phyloP scores from a whole-genome alignment of 2,888 invertebrate genomes.

The Acronicta alni region DNA sequence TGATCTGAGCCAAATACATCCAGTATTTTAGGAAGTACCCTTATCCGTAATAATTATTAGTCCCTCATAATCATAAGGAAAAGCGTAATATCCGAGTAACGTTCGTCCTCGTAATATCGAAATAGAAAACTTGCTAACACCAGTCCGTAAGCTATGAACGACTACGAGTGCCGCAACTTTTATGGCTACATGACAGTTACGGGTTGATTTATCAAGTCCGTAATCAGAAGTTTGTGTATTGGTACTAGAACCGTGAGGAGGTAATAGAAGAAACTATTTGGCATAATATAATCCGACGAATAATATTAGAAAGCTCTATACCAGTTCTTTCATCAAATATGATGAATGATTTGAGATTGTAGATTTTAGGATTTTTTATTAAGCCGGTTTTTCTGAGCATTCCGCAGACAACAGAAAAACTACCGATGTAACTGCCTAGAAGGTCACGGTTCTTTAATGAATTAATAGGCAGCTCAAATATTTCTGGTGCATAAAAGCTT shows the following conservation, averaged over 20 bases:
- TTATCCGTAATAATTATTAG: conserved; percentile 1
- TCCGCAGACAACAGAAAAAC: too few species aligned
- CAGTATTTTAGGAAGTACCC: too few species aligned
- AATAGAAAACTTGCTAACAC: conserved; percentile 31
- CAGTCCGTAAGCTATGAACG: conserved; percentile 31
- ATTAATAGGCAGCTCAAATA: too few species aligned
- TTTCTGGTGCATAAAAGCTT: too few species aligned
- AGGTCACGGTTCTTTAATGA: too few species aligned
- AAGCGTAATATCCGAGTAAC: conserved; percentile 1
- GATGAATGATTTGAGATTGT: background rate
- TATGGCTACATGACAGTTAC: conserved; percentile 41
- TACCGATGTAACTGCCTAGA: too few species aligned
- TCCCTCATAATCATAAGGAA: conserved; percentile 4
- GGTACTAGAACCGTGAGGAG: conserved; percentile 19
- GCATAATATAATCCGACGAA: conserved; percentile 6
- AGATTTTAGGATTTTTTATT: too few species aligned
- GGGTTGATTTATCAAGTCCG: conserved; percentile 43
- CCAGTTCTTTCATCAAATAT: conserved; percentile 13
- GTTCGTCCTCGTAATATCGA: conserved; percentile 18
- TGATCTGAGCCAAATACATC: too few species aligned
- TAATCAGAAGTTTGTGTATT: conserved; percentile 31
- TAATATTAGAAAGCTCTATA: conserved; percentile 5
- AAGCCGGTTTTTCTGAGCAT: too few species aligned
- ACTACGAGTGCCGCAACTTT: conserved; percentile 42
- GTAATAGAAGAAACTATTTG: conserved; percentile 17